A percentile compares a stretch with the other conserved stretches of the same genome.
phyloP scores from a whole-genome alignment of 1,140 invertebrate species.

The Panulirus ornatus region DNA sequence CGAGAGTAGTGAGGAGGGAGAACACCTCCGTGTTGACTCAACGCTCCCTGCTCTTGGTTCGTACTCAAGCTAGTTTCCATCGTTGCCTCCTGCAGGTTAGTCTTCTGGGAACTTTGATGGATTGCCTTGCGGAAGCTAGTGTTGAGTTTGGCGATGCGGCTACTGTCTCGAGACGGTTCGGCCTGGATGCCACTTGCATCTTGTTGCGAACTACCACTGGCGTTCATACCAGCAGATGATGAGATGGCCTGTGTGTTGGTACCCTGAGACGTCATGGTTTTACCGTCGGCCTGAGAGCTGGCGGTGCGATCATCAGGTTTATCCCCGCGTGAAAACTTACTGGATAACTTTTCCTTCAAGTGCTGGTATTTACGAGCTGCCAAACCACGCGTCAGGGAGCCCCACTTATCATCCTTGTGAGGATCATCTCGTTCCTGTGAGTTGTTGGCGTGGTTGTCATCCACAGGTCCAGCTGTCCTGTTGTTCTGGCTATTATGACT shows the following conservation, averaged over 20 bases:
- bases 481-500: slow-evolving; percentile 19
- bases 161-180: slow-evolving; percentile 34
- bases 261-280: slow-evolving; percentile 81
- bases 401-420: slow-evolving; percentile 72
- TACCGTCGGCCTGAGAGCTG: slow-evolving; percentile 80
- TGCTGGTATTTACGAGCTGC: slow-evolving; percentile 86
- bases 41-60: slow-evolving; percentile 7
- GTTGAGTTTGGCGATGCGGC: slow-evolving; percentile 74
- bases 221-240: slow-evolving; percentile 28
- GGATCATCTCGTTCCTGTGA: slow-evolving; percentile 39
- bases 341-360: slow-evolving; percentile 91
- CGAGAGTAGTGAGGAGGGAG: slow-evolving; percentile 64
- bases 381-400: slow-evolving; percentile 67
- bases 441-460: slow-evolving; percentile 31
- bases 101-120: slow-evolving; percentile 76
- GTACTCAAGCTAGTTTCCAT: slow-evolving; percentile 38
- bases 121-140: slow-evolving; percentile 77
- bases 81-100: slow-evolving; percentile 74
- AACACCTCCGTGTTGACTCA: slow-evolving; percentile 13
- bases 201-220: slow-evolving; percentile 57
- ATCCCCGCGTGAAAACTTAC: slow-evolving; percentile 83
- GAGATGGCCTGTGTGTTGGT: slow-evolving; percentile 80
- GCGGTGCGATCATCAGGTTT: slow-evolving; percentile 54
- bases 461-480: not conserved
- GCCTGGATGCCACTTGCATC: slow-evolving; percentile 45